Evolutionary conservation across 2,888 invertebrate species (phyloP).

Genomic region (Colletes collaris): DNA sequence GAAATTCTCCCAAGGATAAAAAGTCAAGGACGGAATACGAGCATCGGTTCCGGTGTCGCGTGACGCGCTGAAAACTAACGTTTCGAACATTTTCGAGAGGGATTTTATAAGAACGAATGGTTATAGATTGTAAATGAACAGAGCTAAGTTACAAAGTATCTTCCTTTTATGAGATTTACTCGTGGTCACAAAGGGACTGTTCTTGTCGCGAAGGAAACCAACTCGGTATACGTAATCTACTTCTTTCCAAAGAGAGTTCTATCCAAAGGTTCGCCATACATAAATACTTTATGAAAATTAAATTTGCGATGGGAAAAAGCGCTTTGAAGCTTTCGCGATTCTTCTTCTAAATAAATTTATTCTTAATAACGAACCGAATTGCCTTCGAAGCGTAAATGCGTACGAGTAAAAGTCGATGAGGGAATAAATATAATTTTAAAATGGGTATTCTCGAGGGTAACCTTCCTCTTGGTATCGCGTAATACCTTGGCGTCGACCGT

Average conservation of each 20-base stretch:
- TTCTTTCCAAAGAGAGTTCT: neutral
- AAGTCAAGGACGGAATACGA: slow-evolving; percentile 14
- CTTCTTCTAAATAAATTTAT: too few relatives aligned
- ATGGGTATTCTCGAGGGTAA: too few relatives aligned
- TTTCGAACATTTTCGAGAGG: neutral
- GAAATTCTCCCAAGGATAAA: slow-evolving; percentile 16
- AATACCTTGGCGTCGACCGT: neutral
- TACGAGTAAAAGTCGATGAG: too few relatives aligned
- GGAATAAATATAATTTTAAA: too few relatives aligned
- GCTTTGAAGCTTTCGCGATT: too few relatives aligned
- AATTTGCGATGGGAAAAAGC: too few relatives aligned
- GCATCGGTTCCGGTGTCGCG: neutral
- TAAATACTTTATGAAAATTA: too few relatives aligned
- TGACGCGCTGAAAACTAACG: neutral
- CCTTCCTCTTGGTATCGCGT: neutral
- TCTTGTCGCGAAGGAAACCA: slow-evolving; percentile 16
- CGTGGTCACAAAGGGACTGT: neutral
- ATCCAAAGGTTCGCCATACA: neutral
- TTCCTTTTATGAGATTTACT: slow-evolving; percentile 30
- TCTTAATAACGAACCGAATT: too few relatives aligned
- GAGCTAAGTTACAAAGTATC: slow-evolving; percentile 24
- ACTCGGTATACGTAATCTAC: neutral
- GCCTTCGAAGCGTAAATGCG: too few relatives aligned
- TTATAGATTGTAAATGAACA: slow-evolving; percentile 21
- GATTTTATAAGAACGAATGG: slow-evolving; percentile 27